These are phyloP conservation scores for Aselliscus stoliczkanus DNA, from an alignment of 2,797 vertebrate species.

Conservation along the genomic window DNA sequence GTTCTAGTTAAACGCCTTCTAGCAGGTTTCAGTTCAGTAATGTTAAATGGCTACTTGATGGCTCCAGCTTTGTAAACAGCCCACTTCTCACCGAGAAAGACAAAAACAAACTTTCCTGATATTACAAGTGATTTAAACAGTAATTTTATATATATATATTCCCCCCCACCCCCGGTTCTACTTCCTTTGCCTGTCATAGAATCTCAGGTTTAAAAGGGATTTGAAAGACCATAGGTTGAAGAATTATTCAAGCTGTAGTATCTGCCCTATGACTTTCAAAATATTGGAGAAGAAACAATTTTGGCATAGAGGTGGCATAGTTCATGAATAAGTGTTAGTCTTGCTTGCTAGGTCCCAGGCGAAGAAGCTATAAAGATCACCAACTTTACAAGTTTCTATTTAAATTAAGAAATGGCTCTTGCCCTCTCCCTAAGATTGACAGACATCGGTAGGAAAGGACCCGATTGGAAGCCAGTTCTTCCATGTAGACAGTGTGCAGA, in stretches of 20 bases:
- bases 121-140: not conserved
- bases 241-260: not conserved
- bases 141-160: too few relatives aligned
- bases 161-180: not conserved
- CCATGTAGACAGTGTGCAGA: too few relatives aligned
- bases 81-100: not conserved
- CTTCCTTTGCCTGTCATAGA: not conserved
- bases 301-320: not conserved
- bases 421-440: not conserved
- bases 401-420: not conserved
- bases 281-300: not conserved
- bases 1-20: not conserved
- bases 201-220: not conserved
- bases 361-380: not conserved
- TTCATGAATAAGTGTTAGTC: not conserved
- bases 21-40: not conserved
- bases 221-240: not conserved
- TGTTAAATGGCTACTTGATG: slow-evolving; percentile 1
- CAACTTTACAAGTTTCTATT: not conserved
- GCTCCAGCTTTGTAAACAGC: not conserved
- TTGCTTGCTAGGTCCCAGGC: not conserved
- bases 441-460: not conserved
- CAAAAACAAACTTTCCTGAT: not conserved
- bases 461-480: not conserved
- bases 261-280: not conserved